These are phyloP conservation scores for Styela clava DNA, from an alignment of 23 tunicate species.

Conservation along the genomic window DNA sequence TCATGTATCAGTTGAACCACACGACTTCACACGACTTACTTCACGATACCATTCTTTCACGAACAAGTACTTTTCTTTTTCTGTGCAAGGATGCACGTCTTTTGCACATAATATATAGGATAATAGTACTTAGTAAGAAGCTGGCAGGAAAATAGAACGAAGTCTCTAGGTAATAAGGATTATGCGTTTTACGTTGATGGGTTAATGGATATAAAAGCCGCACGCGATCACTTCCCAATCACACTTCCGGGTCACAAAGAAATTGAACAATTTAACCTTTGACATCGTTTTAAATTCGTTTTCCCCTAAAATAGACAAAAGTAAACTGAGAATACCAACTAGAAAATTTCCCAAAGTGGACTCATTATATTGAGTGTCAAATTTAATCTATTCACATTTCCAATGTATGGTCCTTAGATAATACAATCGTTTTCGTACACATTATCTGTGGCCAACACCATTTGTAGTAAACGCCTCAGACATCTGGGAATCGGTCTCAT, in stretches of 20 bases:
- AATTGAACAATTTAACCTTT: not conserved
- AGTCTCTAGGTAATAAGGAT: not conserved
- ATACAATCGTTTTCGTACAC: not conserved
- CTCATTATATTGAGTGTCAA: no score
- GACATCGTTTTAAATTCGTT: not conserved
- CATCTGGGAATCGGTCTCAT: not conserved
- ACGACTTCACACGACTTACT: no score
- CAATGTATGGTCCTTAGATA: not conserved
- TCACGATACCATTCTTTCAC: no score
- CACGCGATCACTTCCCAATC: not conserved
- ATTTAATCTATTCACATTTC: no score
- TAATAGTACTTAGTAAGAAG: no score
- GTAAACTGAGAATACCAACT: no score
- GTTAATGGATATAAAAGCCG: not conserved
- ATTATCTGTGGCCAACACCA: not conserved
- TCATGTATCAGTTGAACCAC: no score
- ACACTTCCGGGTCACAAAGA: not conserved
- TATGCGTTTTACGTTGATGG: not conserved
- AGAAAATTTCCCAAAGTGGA: no score
- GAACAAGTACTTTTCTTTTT: no score
- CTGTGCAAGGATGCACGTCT: no score
- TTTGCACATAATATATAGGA: no score
- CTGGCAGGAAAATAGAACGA: no score
- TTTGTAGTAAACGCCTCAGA: not conserved
- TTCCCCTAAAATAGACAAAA: not conserved